phyloP scores from a whole-genome alignment of 2,113 vertebrate genomes.

The Oreochromis aureus region DNA sequence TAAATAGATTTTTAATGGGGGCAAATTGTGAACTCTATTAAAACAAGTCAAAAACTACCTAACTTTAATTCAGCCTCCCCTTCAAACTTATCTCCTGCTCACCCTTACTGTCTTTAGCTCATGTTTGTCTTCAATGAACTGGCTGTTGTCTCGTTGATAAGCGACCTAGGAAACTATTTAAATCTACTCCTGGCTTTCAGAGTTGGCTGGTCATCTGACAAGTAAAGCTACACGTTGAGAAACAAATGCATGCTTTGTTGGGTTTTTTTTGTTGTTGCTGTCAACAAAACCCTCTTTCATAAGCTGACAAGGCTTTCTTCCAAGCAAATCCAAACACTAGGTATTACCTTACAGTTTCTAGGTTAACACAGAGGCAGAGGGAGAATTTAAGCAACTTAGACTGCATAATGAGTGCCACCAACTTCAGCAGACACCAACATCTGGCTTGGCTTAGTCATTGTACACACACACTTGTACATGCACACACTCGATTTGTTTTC shows the following conservation, averaged over 20 bases:
- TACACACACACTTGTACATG: not conserved
- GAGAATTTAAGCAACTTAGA: not conserved
- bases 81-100: not conserved
- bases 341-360: constrained; percentile 18
- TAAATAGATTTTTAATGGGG: not conserved
- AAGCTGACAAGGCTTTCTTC: not conserved
- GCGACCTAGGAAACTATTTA: not conserved
- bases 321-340: constrained; percentile 28
- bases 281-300: not conserved
- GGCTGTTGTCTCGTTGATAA: not conserved
- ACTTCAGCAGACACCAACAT: constrained; percentile 37
- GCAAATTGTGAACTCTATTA: not conserved
- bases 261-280: not conserved
- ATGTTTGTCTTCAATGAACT: not conserved
- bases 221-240: not conserved
- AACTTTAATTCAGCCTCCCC: not conserved
- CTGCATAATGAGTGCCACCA: constrained; percentile 17
- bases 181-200: not conserved
- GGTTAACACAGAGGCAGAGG: constrained; percentile 25
- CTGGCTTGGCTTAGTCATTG: constrained; percentile 49
- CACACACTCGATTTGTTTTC: not conserved
- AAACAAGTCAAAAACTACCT: not conserved
- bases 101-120: not conserved
- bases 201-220: not conserved
- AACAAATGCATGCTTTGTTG: not conserved